A percentile compares a stretch with the other conserved stretches of the same genome.
These are phyloP conservation scores for Agrotis segetum DNA, from an alignment of 2,888 invertebrate genomes.

Conservation along the genomic window DNA sequence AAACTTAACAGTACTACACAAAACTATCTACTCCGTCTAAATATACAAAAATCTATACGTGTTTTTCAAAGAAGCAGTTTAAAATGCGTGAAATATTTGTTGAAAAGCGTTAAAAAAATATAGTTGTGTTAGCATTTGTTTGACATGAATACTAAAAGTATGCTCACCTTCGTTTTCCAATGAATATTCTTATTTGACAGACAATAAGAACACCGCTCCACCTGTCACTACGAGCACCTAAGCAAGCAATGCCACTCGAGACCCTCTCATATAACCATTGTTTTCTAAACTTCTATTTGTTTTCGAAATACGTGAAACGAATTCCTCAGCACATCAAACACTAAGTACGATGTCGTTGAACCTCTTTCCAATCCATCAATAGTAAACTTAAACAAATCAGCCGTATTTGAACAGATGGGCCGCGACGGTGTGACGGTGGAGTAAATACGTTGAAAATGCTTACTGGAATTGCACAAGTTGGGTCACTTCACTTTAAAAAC, in stretches of 20 bases:
- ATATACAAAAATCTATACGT: slow-evolving; percentile 52
- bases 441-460: slow-evolving; percentile 69
- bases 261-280: slow-evolving; percentile 83
- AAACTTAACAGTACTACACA: slow-evolving; percentile 70
- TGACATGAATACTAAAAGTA: slow-evolving; percentile 64
- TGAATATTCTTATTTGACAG: slow-evolving; percentile 76
- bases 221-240: slow-evolving; percentile 85
- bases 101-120: slow-evolving; percentile 61
- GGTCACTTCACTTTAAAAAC: slow-evolving; percentile 80
- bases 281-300: slow-evolving; percentile 86
- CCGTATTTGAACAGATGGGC: slow-evolving; percentile 84
- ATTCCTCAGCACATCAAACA: slow-evolving; percentile 86
- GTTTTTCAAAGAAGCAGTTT: slow-evolving; percentile 53
- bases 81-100: slow-evolving; percentile 48
- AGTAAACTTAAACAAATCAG: slow-evolving; percentile 83
- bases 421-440: slow-evolving; percentile 72
- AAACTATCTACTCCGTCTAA: slow-evolving; percentile 66
- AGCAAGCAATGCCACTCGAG: slow-evolving; percentile 83
- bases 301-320: slow-evolving; percentile 86
- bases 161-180: slow-evolving; percentile 78
- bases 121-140: slow-evolving; percentile 56
- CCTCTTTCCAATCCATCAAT: slow-evolving; percentile 86
- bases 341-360: slow-evolving; percentile 79
- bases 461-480: slow-evolving; percentile 64
- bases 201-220: slow-evolving; percentile 78